Base-by-base conservation (phyloP, 2,113 vertebrate species). In the Ctenomys sociabilis region DNA sequence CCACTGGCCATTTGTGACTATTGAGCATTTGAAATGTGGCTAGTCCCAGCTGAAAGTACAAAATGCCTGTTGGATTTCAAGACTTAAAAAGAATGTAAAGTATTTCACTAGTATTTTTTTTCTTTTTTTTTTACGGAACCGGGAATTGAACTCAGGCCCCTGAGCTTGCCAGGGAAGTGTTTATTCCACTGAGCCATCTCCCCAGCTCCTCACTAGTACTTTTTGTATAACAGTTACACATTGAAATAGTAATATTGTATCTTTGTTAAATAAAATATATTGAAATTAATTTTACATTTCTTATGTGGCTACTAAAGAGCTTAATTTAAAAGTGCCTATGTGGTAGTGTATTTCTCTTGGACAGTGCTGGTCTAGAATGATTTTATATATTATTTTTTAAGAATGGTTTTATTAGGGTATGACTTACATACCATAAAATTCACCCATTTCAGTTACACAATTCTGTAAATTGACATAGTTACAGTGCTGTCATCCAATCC, bases 221-320 rank as follows among this genome's bases (percentile, higher is more conserved):
- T 87, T 24, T 94, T 45, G 0, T 93, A 43, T 93, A 64, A 30
- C 26, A 95, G 0, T 68, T 95, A 87, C 19, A 90, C 37, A 17
- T 84, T 83, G 59, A 91, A 91, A 63, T 91, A 30, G 28, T 72
- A 63, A 87, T 88, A 87, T 68, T 87, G 14, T 93, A 14, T 17
- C 63, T 89, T 73, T 83, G 43, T 93, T 94, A 92, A 82, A 63
- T 88, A 87, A 91, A 91, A 80, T 82, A 91, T 19, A 63, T 40
- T 87, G 57, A 90, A 92, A 73, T 97, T 75, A 88, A 81, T 80
- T 94, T 86, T 81, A 84, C 28, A 59, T 89, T 94, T 94, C 82
- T 77, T 88, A 96, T 52, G 52, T 95, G 61, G 8, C 45, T 86
- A 49, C 87, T 93, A 82, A 88, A 91, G 45, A 78, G 93, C 72